Conservation (phyloP, 2,113 vertebrate species). For the Diphyllodes magnificus region DNA sequence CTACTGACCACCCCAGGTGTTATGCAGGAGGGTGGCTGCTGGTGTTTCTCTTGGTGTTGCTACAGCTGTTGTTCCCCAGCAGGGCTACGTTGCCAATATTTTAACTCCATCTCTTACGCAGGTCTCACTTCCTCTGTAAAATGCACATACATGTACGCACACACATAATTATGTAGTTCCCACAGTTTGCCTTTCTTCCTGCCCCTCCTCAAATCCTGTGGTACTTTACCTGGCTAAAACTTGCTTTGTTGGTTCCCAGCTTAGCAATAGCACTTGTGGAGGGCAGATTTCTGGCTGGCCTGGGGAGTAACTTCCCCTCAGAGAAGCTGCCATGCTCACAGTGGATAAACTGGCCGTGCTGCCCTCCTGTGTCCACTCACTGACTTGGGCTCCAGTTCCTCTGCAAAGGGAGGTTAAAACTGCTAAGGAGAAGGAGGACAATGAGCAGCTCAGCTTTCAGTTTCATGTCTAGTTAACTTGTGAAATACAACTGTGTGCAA, state of each 20-base stretch:
- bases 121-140: neutral
- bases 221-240: neutral
- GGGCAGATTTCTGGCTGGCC: neutral
- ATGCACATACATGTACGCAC: accelerated
- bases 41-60: conserved; percentile 1
- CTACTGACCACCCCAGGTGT: neutral
- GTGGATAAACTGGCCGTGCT: too few species aligned
- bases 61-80: neutral
- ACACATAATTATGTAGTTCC: neutral
- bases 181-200: neutral
- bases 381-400: accelerated
- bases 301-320: neutral
- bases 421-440: neutral
- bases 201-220: neutral
- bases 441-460: neutral
- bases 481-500: neutral
- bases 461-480: neutral
- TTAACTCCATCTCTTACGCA: neutral
- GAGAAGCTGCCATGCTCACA: accelerated
- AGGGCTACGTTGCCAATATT: neutral
- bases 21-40: neutral
- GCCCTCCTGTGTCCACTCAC: accelerated
- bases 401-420: neutral
- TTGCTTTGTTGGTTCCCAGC: neutral
- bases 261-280: neutral